phyloP scores from a whole-genome alignment of 2,113 vertebrate species.

The Isichthys henryi region DNA sequence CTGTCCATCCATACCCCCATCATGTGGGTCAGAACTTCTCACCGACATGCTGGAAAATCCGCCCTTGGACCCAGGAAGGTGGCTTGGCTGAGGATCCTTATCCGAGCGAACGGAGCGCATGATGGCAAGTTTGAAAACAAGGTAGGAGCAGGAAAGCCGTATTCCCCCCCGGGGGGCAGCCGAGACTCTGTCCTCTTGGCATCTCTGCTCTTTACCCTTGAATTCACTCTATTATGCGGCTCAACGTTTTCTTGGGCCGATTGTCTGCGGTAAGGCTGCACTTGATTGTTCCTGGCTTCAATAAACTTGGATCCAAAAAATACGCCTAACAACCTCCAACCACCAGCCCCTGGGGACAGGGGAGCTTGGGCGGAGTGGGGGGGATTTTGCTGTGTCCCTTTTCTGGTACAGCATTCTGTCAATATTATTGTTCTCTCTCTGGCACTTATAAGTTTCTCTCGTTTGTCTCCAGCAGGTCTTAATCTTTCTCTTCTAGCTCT shows the following conservation, averaged over 20 bases:
- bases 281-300: not conserved
- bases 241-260: constrained; percentile 3
- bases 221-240: not conserved
- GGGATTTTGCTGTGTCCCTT: not conserved
- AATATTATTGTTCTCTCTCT: not conserved
- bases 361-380: not conserved
- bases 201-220: constrained; percentile 8
- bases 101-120: not conserved
- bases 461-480: not conserved
- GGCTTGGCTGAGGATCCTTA: not conserved
- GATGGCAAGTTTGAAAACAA: not conserved
- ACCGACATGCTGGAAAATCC: not conserved
- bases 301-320: not conserved
- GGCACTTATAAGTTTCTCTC: not conserved
- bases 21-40: not conserved
- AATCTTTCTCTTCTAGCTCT: not conserved
- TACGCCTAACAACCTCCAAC: not conserved
- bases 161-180: not conserved
- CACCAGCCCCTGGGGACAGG: not conserved
- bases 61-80: not conserved
- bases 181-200: not conserved
- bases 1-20: not conserved
- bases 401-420: not conserved
- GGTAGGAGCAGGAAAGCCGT: not conserved
- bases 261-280: not conserved